Conservation (phyloP, 2,797 vertebrate genomes). For the Malurus leucopterus region DNA sequence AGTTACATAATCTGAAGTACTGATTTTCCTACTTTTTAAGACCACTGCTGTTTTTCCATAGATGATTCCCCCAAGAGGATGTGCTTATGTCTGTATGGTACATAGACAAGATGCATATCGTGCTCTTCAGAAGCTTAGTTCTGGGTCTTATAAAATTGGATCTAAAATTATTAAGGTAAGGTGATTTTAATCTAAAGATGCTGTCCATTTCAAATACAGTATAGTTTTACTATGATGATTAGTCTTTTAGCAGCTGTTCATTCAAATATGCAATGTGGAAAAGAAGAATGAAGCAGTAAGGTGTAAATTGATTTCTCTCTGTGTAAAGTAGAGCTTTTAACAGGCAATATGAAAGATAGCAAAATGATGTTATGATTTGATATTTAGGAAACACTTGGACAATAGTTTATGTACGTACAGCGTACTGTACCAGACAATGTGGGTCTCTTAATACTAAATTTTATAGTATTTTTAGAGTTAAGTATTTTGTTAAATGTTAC, state of each 20-base stretch:
- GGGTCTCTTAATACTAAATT: neutral
- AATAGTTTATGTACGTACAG: fast-evolving
- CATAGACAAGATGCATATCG: slow-evolving; percentile 95
- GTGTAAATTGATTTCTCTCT: neutral
- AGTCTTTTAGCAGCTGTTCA: neutral
- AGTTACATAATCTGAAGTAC: neutral
- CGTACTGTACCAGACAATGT: neutral
- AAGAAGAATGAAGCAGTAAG: neutral
- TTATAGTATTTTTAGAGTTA: neutral
- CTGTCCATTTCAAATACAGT: neutral
- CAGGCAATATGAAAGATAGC: neutral
- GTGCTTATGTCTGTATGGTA: slow-evolving; percentile 98
- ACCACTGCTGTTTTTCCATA: slow-evolving; percentile 44
- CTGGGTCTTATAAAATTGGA: slow-evolving; percentile 94
- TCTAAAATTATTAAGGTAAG: slow-evolving; percentile 97
- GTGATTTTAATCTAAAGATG: neutral
- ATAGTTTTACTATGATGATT: neutral
- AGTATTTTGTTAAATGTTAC: neutral
- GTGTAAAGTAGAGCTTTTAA: neutral
- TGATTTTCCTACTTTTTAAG: neutral
- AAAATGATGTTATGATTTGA: neutral
- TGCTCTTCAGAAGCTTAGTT: slow-evolving; percentile 94
- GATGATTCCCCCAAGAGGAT: slow-evolving; percentile 98
- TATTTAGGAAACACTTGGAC: neutral
- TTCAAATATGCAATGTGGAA: neutral